A percentile compares a stretch with the other conserved stretches of the same genome.
These are phyloP conservation scores for rat (Rattus norvegicus) DNA, from an alignment of 2,113 vertebrate species.

Conservation along the genomic window DNA sequence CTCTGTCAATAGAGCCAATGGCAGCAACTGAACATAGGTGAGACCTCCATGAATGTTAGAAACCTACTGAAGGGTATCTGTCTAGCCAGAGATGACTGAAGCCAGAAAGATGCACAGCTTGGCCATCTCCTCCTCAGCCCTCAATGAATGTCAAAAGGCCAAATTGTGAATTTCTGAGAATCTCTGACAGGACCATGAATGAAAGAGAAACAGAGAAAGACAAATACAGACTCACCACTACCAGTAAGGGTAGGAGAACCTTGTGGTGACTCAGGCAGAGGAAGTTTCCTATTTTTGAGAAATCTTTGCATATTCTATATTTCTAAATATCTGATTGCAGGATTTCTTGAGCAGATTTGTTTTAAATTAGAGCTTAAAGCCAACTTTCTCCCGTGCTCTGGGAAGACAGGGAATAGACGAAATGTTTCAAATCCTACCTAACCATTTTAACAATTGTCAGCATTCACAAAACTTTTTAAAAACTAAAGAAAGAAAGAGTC, in stretches of 20 bases:
- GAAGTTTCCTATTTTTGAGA: not conserved
- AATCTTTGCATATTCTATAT: not conserved
- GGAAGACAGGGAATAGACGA: not conserved
- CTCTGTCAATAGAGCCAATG: not conserved
- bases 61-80: not conserved
- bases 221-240: not conserved
- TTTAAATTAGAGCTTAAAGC: not conserved
- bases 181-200: conserved; percentile 28
- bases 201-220: conserved; percentile 56
- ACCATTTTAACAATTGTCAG: not conserved
- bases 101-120: not conserved
- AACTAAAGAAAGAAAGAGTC: not conserved
- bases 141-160: conserved; percentile 60
- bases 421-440: not conserved
- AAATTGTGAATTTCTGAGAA: conserved; percentile 63
- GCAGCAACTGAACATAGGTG: not conserved
- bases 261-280: not conserved
- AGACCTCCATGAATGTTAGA: not conserved
- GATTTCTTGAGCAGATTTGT: not conserved
- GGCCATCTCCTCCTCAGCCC: conserved; percentile 49
- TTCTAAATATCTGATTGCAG: not conserved
- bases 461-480: not conserved
- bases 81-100: conserved; percentile 43
- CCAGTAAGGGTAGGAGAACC: not conserved
- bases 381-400: not conserved